phyloP scores from a whole-genome alignment of 1,140 invertebrate genomes.

The Zaprionus ornatus region DNA sequence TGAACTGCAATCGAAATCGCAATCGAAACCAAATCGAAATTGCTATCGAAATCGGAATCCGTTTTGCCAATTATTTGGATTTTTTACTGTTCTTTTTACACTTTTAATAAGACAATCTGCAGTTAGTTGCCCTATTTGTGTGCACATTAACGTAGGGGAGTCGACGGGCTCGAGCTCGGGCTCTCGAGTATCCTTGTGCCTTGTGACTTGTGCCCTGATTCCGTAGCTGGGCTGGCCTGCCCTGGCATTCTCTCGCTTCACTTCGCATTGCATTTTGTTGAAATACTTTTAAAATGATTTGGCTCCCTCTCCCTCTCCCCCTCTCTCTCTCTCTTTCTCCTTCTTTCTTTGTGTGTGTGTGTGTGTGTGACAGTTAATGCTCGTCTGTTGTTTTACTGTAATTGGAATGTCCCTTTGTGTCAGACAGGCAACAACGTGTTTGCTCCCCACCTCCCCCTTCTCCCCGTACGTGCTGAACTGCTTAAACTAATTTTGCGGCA shows the following conservation, averaged over 20 bases:
- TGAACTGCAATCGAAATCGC: neutral
- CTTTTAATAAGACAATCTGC: slow-evolving; percentile 6
- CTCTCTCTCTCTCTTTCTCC: neutral
- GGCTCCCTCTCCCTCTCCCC: slow-evolving; percentile 23
- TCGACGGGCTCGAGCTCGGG: neutral
- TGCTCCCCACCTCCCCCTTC: slow-evolving; percentile 20
- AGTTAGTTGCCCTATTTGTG: slow-evolving; percentile 26
- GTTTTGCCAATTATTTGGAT: neutral
- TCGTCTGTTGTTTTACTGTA: slow-evolving; percentile 58
- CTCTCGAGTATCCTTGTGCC: slow-evolving; percentile 23
- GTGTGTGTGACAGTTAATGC: slow-evolving; percentile 30
- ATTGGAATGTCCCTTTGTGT: slow-evolving; percentile 71
- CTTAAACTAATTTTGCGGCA: slow-evolving; percentile 77
- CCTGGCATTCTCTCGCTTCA: slow-evolving; percentile 33
- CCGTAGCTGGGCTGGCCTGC: neutral
- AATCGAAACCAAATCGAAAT: neutral
- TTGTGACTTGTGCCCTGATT: slow-evolving; percentile 15
- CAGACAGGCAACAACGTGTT: slow-evolving; percentile 16
- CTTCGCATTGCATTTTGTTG: slow-evolving; percentile 58
- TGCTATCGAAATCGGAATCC: neutral
- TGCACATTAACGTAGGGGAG: neutral
- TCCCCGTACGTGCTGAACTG: slow-evolving; percentile 15
- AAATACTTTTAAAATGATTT: slow-evolving; percentile 78
- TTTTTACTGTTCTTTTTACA: neutral
- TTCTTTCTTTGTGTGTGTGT: slow-evolving; percentile 15